These are phyloP conservation scores for Leucophenga varia DNA, from an alignment of 1,140 invertebrate genomes.

Conservation along the genomic window DNA sequence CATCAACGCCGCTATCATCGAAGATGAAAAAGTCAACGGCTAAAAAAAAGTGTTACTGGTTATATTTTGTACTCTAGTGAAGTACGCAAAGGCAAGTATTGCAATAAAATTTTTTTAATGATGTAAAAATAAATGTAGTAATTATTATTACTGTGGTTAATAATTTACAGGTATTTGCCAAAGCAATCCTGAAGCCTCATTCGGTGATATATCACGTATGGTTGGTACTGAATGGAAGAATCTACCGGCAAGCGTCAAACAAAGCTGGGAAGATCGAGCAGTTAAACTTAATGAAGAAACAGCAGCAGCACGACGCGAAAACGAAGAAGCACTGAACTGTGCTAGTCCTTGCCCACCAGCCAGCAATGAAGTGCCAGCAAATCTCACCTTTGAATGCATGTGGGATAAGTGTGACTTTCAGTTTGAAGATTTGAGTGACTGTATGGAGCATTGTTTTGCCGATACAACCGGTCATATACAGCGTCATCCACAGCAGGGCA, in stretches of 20 bases:
- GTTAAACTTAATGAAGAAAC: slow-evolving; percentile 84
- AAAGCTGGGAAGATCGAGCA: slow-evolving; percentile 90
- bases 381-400: slow-evolving; percentile 77
- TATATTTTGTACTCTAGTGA: slow-evolving; percentile 99
- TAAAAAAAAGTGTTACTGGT: slow-evolving; percentile 90
- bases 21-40: slow-evolving; percentile 45
- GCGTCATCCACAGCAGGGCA: slow-evolving; percentile 57
- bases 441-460: slow-evolving; percentile 84
- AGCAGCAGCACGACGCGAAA: slow-evolving; percentile 57
- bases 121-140: no score
- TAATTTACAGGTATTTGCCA: slow-evolving; percentile 52
- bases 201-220: slow-evolving; percentile 96
- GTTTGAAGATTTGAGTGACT: slow-evolving; percentile 87
- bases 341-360: slow-evolving; percentile 47
- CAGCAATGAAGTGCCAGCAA: slow-evolving; percentile 10
- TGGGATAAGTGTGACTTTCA: slow-evolving; percentile 94
- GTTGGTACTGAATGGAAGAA: slow-evolving; percentile 97
- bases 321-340: slow-evolving; percentile 57
- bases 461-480: slow-evolving; percentile 68
- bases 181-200: slow-evolving; percentile 92
- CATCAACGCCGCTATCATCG: slow-evolving; percentile 61
- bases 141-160: no score
- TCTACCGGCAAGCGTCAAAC: slow-evolving; percentile 82
- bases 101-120: no score
- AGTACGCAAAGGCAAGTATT: slow-evolving; percentile 73